Conservation (phyloP, 2,113 vertebrate genomes). For the Andinoacara biseriatus region DNA sequence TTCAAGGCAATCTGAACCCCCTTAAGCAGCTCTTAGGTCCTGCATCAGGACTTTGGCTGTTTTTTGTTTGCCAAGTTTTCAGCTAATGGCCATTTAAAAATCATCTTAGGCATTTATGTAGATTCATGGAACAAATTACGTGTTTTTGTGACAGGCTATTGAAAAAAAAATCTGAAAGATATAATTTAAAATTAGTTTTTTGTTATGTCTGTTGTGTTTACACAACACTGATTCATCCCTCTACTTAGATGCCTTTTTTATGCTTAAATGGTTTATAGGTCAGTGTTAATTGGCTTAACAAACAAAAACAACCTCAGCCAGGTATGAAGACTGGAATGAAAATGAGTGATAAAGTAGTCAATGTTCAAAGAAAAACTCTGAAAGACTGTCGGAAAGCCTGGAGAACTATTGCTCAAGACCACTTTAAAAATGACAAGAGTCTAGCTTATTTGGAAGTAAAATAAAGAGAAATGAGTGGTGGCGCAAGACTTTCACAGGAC, state of each 20-base stretch:
- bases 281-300: not conserved
- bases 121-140: not conserved
- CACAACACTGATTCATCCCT: no score
- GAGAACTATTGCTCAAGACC: not conserved
- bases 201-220: not conserved
- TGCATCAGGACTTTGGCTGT: not conserved
- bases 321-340: not conserved
- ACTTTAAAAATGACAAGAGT: not conserved
- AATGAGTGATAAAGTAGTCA: not conserved
- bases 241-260: not conserved
- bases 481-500: not conserved
- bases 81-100: not conserved
- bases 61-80: not conserved
- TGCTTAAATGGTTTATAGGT: not conserved
- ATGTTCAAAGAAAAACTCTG: not conserved
- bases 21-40: not conserved
- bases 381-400: not conserved
- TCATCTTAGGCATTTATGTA: not conserved
- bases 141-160: not conserved
- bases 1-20: no score
- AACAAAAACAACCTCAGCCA: not conserved
- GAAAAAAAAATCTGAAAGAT: not conserved
- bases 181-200: not conserved
- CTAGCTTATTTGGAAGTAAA: not conserved
- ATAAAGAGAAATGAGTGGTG: not conserved